Percentiles rank a stretch among this genome's conserved stretches.
Evolutionary conservation across 2,113 vertebrate species (phyloP).

Genomic region (Pygoscelis antarcticus): DNA sequence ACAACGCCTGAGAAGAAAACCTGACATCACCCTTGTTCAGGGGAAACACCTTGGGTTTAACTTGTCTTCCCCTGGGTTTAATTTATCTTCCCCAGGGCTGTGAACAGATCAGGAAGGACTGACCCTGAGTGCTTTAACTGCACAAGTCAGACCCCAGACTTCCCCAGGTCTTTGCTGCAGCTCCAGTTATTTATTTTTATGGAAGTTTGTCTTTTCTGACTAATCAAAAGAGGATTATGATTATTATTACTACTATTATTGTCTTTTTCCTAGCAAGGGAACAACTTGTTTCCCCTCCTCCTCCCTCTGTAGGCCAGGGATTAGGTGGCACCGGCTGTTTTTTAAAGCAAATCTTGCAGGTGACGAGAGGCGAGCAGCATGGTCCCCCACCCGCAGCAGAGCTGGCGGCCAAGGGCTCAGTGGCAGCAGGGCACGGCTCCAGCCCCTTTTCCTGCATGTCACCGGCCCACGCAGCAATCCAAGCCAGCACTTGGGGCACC

Average conservation of each 20-base stretch:
- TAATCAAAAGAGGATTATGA: background rate
- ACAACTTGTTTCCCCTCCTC: background rate
- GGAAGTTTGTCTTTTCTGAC: background rate
- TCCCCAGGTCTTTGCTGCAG: background rate
- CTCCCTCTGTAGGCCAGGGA: background rate
- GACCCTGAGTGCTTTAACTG: background rate
- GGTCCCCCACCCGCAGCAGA: background rate
- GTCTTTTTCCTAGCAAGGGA: conserved; percentile 2
- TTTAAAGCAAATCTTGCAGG: background rate
- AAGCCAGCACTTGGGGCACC: background rate
- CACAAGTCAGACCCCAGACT: background rate
- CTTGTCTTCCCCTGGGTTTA: background rate
- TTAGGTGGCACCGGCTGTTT: background rate
- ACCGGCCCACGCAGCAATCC: background rate
- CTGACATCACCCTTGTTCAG: background rate
- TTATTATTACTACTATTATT: background rate
- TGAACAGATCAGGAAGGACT: background rate
- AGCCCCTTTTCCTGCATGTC: background rate
- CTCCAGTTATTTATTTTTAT: conserved; percentile 22
- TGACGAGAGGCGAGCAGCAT: fast-evolving
- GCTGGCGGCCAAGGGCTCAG: background rate
- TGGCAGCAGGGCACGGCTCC: background rate
- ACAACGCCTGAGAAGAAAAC: background rate
- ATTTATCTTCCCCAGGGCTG: background rate
- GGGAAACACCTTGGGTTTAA: background rate